A percentile compares a stretch with the other conserved stretches of the same genome.
Evolutionary conservation across 2,113 vertebrate species (phyloP).

Genomic region (Falcunculus frontatus): DNA sequence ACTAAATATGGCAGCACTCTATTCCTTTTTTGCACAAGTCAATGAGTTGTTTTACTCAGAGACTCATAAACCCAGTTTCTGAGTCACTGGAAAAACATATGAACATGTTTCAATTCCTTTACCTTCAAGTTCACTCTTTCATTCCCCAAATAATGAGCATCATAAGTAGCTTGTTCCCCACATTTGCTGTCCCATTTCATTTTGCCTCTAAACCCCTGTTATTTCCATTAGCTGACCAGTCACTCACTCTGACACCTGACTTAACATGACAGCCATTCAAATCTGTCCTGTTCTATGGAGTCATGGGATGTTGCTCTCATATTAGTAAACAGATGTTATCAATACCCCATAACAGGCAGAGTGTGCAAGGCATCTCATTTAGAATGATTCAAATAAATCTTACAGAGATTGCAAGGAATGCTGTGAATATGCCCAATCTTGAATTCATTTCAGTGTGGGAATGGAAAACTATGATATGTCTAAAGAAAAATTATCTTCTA

Average conservation of each 20-base stretch:
- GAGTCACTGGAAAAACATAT: background rate
- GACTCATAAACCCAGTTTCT: background rate
- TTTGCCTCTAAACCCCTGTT: background rate
- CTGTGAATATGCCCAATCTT: background rate
- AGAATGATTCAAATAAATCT: background rate
- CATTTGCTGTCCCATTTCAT: background rate
- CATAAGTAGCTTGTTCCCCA: background rate
- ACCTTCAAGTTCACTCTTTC: background rate
- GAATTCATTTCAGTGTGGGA: background rate
- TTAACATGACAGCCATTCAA: background rate
- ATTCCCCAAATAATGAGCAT: background rate
- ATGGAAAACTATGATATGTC: background rate
- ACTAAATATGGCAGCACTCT: background rate
- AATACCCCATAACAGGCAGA: background rate
- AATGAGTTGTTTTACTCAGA: background rate
- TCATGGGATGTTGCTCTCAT: background rate
- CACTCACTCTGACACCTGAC: background rate
- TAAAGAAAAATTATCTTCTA: constrained; percentile 11
- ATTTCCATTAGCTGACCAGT: background rate
- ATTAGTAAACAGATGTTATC: constrained; percentile 19
- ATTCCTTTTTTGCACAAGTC: background rate
- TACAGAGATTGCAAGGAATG: background rate
- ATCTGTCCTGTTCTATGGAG: background rate
- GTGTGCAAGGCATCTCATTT: background rate
- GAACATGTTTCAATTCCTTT: background rate